Conservation (phyloP, 2,888 invertebrate species). For the Entomobrya multifasciata region DNA sequence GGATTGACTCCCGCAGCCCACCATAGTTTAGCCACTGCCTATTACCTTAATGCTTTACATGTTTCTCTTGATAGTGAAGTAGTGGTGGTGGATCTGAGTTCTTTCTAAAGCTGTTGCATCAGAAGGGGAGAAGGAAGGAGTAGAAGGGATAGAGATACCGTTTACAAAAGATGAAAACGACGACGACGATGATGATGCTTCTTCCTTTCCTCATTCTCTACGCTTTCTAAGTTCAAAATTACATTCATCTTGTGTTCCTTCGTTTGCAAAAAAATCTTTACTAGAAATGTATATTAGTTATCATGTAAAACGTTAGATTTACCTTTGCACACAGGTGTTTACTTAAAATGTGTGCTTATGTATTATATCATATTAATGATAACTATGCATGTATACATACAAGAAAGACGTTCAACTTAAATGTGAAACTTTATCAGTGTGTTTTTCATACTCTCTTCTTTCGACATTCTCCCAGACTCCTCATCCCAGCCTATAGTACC, state of each 20-base stretch:
- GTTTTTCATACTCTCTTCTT: neutral
- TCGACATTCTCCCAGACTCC: neutral
- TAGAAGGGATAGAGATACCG: constrained; percentile 1
- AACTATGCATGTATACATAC: no score
- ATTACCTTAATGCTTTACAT: constrained; percentile 15
- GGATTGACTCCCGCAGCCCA: no score
- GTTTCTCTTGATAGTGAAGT: neutral
- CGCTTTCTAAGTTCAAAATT: constrained; percentile 45
- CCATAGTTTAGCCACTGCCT: no score
- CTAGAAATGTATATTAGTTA: neutral
- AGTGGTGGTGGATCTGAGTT: no score
- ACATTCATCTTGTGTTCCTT: constrained; percentile 2
- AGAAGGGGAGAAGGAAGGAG: neutral
- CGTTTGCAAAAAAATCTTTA: neutral
- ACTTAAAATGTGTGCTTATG: neutral
- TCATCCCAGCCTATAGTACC: neutral
- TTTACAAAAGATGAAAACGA: constrained; percentile 40
- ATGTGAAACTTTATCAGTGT: neutral
- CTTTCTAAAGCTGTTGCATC: constrained; percentile 5
- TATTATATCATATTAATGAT: neutral
- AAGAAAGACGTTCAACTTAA: no score
- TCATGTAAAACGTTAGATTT: constrained; percentile 15
- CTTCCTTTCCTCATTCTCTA: constrained; percentile 38
- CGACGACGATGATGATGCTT: constrained; percentile 6
- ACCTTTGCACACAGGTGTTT: constrained; percentile 37